Conservation (phyloP, 2,113 vertebrate species). For the Aspiorhynchus laticeps region DNA sequence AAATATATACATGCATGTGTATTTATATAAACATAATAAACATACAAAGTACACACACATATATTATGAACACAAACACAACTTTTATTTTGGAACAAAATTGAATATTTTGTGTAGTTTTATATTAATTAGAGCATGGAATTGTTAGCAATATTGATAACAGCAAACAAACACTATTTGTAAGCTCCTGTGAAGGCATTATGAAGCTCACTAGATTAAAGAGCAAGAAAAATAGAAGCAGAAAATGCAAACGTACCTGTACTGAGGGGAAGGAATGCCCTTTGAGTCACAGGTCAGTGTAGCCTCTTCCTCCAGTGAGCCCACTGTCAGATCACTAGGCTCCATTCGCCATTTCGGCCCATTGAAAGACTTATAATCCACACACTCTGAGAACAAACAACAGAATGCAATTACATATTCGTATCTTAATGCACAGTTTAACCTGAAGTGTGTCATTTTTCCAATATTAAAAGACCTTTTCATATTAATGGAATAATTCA, state of each 20-base stretch:
- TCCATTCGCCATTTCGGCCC: slow-evolving; percentile 80
- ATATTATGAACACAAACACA: too few species aligned
- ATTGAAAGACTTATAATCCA: slow-evolving; percentile 75
- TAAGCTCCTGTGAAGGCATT: background rate
- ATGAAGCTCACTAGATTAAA: background rate
- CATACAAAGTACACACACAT: too few species aligned
- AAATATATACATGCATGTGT: too few species aligned
- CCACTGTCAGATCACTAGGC: slow-evolving; percentile 75
- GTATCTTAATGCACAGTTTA: background rate
- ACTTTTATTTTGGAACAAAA: too few species aligned
- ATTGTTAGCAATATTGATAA: background rate
- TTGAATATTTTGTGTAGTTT: too few species aligned
- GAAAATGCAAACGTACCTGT: slow-evolving; percentile 64
- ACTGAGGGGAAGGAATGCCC: slow-evolving; percentile 73
- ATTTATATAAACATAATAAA: too few species aligned
- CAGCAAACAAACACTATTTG: background rate
- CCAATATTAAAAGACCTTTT: background rate
- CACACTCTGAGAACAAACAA: slow-evolving; percentile 65
- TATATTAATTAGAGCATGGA: background rate
- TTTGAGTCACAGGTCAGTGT: slow-evolving; percentile 78
- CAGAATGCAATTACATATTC: background rate
- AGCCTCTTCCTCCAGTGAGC: slow-evolving; percentile 76
- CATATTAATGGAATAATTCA: background rate
- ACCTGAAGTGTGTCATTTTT: background rate
- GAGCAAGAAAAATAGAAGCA: background rate